Percentiles rank a stretch among this genome's conserved stretches.
Conservation (phyloP, 2,113 vertebrate species). For the Sus scrofa region DNA sequence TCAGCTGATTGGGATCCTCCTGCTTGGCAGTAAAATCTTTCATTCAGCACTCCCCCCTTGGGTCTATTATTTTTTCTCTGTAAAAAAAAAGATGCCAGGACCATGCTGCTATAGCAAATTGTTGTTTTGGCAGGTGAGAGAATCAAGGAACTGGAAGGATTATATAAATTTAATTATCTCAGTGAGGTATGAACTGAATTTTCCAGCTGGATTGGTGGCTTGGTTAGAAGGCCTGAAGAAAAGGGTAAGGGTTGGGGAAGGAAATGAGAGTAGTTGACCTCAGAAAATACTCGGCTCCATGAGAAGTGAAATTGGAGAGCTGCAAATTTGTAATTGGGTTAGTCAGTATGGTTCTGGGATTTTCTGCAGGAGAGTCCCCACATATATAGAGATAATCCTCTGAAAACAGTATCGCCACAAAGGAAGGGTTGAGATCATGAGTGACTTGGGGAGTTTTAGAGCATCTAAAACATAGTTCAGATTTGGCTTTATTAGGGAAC, state of each 20-base stretch:
- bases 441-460: not conserved
- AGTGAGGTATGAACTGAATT: not conserved
- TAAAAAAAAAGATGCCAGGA: not conserved
- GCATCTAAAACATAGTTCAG: not conserved
- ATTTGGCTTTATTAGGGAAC: not conserved
- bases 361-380: conserved; percentile 38
- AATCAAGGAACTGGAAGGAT: not conserved
- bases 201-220: not conserved
- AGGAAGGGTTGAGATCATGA: not conserved
- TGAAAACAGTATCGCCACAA: not conserved
- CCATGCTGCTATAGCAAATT: not conserved
- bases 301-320: not conserved
- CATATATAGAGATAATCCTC: not conserved
- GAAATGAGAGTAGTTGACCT: not conserved
- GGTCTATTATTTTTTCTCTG: not conserved
- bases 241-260: not conserved
- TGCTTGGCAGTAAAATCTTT: not conserved
- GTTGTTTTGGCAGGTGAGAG: not conserved
- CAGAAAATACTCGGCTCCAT: not conserved
- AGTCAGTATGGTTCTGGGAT: not conserved
- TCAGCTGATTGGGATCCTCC: not conserved
- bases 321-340: not conserved
- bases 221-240: not conserved
- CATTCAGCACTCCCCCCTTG: not conserved
- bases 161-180: not conserved